These are phyloP conservation scores for Tragopan temminckii DNA, from an alignment of 2,797 vertebrate genomes.

Conservation along the genomic window DNA sequence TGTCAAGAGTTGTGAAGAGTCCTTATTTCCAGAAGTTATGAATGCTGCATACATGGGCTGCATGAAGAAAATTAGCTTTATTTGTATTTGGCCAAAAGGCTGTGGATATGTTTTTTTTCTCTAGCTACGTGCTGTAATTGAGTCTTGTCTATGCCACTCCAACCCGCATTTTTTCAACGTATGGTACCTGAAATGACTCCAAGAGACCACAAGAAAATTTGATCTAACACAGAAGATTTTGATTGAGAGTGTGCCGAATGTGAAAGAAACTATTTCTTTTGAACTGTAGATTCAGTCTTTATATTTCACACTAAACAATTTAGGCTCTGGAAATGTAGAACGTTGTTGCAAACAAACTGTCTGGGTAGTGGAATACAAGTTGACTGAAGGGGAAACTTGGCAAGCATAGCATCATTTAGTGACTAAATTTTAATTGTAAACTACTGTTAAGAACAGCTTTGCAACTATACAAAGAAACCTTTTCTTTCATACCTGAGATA, in stretches of 20 bases:
- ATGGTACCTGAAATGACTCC: neutral
- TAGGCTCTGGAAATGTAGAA: neutral
- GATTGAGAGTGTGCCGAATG: neutral
- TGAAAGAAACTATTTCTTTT: neutral
- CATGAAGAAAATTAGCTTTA: neutral
- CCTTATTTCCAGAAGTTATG: neutral
- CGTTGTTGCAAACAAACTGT: neutral
- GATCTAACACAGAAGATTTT: neutral
- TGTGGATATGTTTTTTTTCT: neutral
- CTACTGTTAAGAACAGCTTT: neutral
- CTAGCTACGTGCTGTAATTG: neutral
- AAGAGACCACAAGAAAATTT: neutral
- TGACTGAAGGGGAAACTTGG: neutral
- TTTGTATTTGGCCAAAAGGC: neutral
- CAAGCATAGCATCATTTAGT: accelerated
- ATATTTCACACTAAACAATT: neutral
- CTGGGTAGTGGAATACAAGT: neutral
- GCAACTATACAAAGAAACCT: neutral
- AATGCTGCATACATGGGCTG: neutral
- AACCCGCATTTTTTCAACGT: neutral
- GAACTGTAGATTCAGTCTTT: neutral
- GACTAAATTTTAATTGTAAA: neutral
- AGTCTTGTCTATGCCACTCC: neutral
- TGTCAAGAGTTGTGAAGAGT: neutral
- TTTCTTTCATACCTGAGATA: neutral